These are phyloP conservation scores for Adela reaumurella DNA, from an alignment of 2,888 invertebrate species.

Conservation along the genomic window DNA sequence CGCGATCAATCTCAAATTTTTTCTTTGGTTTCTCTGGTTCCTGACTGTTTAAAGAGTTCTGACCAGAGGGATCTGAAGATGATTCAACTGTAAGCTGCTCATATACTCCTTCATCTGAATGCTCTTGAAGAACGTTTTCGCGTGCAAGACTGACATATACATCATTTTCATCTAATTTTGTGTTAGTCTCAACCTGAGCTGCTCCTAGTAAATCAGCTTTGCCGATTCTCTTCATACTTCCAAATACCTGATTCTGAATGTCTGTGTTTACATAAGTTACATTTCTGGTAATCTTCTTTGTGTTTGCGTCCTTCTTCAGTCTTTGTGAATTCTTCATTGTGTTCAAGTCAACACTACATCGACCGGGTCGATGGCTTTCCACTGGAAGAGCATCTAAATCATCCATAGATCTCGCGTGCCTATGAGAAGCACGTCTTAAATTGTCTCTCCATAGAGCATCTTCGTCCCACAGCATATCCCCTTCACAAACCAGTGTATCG, in stretches of 20 bases:
- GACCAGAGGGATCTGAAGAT: conserved; percentile 17
- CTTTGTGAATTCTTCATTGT: conserved; percentile 44
- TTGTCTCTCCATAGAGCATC: conserved; percentile 79
- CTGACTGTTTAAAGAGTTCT: not conserved
- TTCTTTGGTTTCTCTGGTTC: conserved; percentile 26
- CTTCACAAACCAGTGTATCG: conserved; percentile 50
- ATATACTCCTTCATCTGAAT: conserved; percentile 54
- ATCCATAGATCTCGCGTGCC: conserved; percentile 80
- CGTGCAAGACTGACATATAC: conserved; percentile 48
- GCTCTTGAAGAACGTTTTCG: conserved; percentile 25
- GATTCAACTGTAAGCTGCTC: conserved; percentile 50
- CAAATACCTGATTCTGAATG: conserved; percentile 46
- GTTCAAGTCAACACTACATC: conserved; percentile 23
- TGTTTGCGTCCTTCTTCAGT: conserved; percentile 26
- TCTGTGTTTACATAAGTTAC: conserved; percentile 78
- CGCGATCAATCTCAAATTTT: conserved; percentile 71
- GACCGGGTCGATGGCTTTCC: conserved; percentile 19
- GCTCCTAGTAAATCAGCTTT: not conserved
- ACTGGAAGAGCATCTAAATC: conserved; percentile 61
- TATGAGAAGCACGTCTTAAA: conserved; percentile 71
- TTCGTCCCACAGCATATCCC: conserved; percentile 79
- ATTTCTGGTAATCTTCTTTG: conserved; percentile 60
- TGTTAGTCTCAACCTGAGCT: conserved; percentile 17
- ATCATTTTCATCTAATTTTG: conserved; percentile 42
- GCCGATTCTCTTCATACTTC: conserved; percentile 22